These are phyloP conservation scores for Epistrophe grossulariae DNA, from an alignment of 2,888 invertebrate species.

Conservation along the genomic window DNA sequence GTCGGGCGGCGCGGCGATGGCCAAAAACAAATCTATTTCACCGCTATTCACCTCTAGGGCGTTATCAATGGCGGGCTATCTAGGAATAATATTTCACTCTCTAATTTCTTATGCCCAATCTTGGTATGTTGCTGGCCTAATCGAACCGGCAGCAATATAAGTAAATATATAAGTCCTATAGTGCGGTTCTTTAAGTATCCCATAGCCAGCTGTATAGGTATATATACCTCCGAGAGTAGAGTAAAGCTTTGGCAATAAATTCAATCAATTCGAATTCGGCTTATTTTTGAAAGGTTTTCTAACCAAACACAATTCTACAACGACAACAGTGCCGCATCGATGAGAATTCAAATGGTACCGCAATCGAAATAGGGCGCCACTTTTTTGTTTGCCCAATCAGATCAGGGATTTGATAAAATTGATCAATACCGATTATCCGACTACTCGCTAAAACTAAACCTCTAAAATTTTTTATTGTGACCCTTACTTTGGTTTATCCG, in stretches of 20 bases:
- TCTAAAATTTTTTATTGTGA: no score
- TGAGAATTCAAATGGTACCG: no score
- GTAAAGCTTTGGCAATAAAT: constrained; percentile 60
- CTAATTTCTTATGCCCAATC: constrained; percentile 59
- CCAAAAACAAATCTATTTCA: constrained; percentile 68
- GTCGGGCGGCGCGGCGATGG: neutral
- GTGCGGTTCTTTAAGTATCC: constrained; percentile 1
- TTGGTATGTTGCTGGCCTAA: constrained; percentile 26
- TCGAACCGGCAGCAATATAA: constrained; percentile 7
- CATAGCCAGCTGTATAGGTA: constrained; percentile 25
- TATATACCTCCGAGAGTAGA: constrained; percentile 11
- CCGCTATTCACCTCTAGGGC: constrained; percentile 71
- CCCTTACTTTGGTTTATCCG: no score
- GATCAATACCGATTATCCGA: no score
- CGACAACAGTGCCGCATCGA: neutral
- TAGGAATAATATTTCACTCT: constrained; percentile 70
- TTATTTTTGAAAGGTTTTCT: constrained; percentile 62
- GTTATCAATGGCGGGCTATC: constrained; percentile 60
- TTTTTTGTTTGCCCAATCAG: no score
- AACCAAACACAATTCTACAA: neutral
- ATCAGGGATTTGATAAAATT: no score
- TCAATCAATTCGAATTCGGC: constrained; percentile 67
- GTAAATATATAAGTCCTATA: neutral
- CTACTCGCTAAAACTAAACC: no score
- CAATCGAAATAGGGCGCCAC: neutral